Evolutionary conservation across 2,888 invertebrate genomes (phyloP), one percentile per base, ranked within the genome.

Genomic region (Gonocerus acuteangulatus): DNA sequence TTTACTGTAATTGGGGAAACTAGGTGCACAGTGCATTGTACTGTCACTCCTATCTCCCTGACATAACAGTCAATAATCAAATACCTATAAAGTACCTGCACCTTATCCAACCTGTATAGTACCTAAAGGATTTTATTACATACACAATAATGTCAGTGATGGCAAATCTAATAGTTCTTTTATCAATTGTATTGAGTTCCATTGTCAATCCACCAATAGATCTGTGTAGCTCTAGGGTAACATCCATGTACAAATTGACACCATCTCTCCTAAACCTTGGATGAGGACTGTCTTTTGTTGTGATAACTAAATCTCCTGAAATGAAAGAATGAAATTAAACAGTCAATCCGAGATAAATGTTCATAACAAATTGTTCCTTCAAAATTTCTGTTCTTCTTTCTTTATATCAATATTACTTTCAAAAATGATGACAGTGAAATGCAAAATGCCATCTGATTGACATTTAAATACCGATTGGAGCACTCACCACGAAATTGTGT

Each of bases 301-400:
- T 77, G 70, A 89, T 88, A 63, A 88, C 78, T 1, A 89, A 81
- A 71, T 89, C 88, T 22, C 86, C 87, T 73, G 74, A 70, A 70
- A 16, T 45, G 1, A 27, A 47, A 57, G 9, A 57, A 2, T n/a
- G 23, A 23, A 57, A 11, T 32, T 6, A 32, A 32, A 6, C 6
- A 32, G 7, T 9, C 11, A 32, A 32, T 9, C 7, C 11, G 11
- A 6, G 11, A 32, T 32, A 11, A 32, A 32, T 32, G 32, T 32
- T 32, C 32, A 11, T 9, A 11, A 11, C 6, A 32, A 32, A 32
- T 11, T 9, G 32, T 32, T n/a, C n/a, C n/a, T n/a, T n/a, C n/a
- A n/a, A n/a, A n/a, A n/a, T n/a, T n/a, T n/a, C n/a, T n/a, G n/a
- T n/a, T n/a, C n/a, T n/a, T n/a, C n/a, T n/a, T n/a, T n/a, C n/a